phyloP scores from a whole-genome alignment of 2,888 invertebrate species.

The Danaus chrysippus region DNA sequence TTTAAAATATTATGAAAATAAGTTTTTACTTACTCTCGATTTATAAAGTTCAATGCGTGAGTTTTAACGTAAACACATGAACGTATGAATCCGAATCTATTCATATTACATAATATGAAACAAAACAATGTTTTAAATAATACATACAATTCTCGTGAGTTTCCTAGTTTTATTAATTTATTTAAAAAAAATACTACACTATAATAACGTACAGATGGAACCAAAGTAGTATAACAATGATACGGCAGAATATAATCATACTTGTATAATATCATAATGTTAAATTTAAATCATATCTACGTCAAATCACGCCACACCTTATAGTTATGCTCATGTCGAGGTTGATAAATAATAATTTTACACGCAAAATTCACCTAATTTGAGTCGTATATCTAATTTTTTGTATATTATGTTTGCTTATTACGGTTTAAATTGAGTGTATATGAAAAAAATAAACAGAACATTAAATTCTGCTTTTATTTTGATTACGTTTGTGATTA shows the following conservation, averaged over 20 bases:
- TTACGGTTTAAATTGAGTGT: conserved; percentile 4
- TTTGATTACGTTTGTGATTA: conserved; percentile 6
- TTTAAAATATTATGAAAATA: no score
- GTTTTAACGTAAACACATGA: no score
- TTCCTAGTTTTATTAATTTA: no score
- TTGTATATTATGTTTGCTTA: background rate
- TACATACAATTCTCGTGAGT: no score
- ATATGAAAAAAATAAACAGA: conserved; percentile 6
- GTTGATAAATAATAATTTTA: background rate
- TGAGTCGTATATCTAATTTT: background rate
- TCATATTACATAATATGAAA: no score
- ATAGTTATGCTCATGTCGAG: background rate
- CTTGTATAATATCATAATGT: background rate
- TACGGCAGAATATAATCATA: background rate
- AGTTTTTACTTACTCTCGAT: no score
- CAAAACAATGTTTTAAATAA: no score
- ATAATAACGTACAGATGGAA: no score
- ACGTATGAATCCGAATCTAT: no score
- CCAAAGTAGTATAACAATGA: background rate
- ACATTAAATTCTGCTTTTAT: conserved; percentile 2
- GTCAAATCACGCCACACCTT: conserved; percentile 4
- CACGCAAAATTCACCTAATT: background rate
- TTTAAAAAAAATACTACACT: no score
- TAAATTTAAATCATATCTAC: background rate
- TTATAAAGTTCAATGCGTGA: no score